Conservation (phyloP, 1,140 invertebrate species). For the Trachelipus rathkii region DNA sequence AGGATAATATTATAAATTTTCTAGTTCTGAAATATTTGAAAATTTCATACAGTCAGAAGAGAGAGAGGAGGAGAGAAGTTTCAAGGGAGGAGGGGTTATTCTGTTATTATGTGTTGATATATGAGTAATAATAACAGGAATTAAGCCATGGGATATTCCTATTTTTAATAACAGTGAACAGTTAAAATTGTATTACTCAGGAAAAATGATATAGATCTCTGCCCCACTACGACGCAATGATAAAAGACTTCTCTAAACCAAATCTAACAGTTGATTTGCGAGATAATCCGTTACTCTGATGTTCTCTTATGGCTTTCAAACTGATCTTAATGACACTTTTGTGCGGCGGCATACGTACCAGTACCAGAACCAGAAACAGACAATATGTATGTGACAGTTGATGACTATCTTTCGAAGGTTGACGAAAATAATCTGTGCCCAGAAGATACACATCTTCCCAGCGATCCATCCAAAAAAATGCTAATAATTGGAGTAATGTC, state of each 20-base stretch:
- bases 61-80: no score
- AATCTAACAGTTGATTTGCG: slow-evolving; percentile 27
- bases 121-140: slow-evolving; percentile 24
- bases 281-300: slow-evolving; percentile 27
- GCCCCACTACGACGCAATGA: slow-evolving; percentile 27
- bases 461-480: background rate
- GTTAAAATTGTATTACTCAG: slow-evolving; percentile 12
- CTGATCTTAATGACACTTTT: slow-evolving; percentile 28
- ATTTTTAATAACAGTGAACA: slow-evolving; percentile 16
- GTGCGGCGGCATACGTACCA: slow-evolving; percentile 13
- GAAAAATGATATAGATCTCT: slow-evolving; percentile 22
- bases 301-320: slow-evolving; percentile 21
- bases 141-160: slow-evolving; percentile 23
- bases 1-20: slow-evolving; percentile 21
- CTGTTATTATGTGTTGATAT: no score
- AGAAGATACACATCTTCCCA: no score
- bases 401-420: background rate
- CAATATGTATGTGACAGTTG: slow-evolving; percentile 11
- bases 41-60: slow-evolving; percentile 11
- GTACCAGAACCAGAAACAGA: background rate
- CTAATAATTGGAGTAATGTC: slow-evolving; percentile 2
- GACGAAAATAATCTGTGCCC: background rate
- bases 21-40: slow-evolving; percentile 13
- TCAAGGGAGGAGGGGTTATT: no score
- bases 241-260: slow-evolving; percentile 25